phyloP scores from a whole-genome alignment of 1,140 invertebrate species.

The Linepithema humile region DNA sequence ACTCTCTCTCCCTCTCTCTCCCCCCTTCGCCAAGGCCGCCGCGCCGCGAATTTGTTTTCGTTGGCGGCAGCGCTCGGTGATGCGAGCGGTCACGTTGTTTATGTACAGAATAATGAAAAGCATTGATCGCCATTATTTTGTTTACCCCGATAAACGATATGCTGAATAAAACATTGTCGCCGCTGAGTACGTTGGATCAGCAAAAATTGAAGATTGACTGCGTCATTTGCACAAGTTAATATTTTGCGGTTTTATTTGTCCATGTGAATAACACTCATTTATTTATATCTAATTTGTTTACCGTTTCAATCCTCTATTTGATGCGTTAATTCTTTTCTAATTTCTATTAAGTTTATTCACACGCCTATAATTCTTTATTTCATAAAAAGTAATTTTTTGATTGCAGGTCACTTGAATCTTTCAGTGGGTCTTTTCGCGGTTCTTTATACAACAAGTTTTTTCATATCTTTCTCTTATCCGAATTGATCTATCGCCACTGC shows the following conservation, averaged over 20 bases:
- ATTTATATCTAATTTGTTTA: background rate
- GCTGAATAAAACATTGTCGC: slow-evolving; percentile 43
- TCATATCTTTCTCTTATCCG: background rate
- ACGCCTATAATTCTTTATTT: background rate
- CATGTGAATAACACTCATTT: background rate
- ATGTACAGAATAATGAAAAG: slow-evolving; percentile 42
- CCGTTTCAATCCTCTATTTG: background rate
- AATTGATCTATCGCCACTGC: background rate
- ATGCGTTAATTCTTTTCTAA: background rate
- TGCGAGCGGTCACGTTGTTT: slow-evolving; percentile 40
- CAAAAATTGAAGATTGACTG: background rate
- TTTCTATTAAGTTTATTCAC: too few species aligned
- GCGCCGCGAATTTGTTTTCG: slow-evolving; percentile 52
- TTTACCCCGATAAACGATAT: slow-evolving; percentile 38
- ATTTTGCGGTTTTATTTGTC: background rate
- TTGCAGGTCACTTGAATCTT: background rate
- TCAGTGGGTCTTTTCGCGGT: background rate
- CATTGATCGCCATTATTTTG: slow-evolving; percentile 47
- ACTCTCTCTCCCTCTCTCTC: background rate
- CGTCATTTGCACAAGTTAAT: background rate
- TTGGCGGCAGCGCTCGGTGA: slow-evolving; percentile 27
- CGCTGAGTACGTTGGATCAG: background rate
- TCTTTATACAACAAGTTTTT: background rate
- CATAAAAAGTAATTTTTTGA: background rate
- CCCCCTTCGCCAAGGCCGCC: slow-evolving; percentile 24